Conservation (phyloP, 1,140 invertebrate genomes). For the Hycleus cichorii region DNA sequence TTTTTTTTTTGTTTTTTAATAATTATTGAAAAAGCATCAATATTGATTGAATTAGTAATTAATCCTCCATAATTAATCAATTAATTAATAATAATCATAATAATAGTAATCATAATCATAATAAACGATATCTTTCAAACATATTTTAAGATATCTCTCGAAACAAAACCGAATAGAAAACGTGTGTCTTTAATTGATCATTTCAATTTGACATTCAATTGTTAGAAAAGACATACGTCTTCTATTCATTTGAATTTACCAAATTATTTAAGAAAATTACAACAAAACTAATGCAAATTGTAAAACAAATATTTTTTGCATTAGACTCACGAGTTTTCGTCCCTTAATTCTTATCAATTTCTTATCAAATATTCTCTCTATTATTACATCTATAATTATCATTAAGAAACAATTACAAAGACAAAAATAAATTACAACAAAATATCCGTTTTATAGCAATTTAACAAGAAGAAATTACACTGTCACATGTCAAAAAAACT, state of each 20-base stretch:
- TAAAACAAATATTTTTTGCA: conserved; percentile 23
- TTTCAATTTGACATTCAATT: not conserved
- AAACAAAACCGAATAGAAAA: not conserved
- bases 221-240: not conserved
- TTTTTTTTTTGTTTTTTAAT: too few species aligned
- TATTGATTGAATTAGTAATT: too few species aligned
- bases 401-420: not conserved
- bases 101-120: not conserved
- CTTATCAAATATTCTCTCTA: not conserved
- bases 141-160: conserved; percentile 22
- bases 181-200: too few species aligned
- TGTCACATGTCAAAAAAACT: conserved; percentile 1
- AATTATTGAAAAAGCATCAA: conserved; percentile 10
- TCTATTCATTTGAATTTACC: not conserved
- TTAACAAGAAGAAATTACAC: conserved; percentile 7
- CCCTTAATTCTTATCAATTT: too few species aligned
- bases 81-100: conserved; percentile 2
- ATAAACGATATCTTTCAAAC: conserved; percentile 19
- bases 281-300: conserved; percentile 18
- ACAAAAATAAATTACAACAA: conserved; percentile 7
- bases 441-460: conserved; percentile 6
- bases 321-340: not conserved
- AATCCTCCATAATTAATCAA: not conserved
- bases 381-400: not conserved
- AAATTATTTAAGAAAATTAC: conserved; percentile 1